phyloP scores from a whole-genome alignment of 2,888 invertebrate genomes.

The Calliphora vomitoria region DNA sequence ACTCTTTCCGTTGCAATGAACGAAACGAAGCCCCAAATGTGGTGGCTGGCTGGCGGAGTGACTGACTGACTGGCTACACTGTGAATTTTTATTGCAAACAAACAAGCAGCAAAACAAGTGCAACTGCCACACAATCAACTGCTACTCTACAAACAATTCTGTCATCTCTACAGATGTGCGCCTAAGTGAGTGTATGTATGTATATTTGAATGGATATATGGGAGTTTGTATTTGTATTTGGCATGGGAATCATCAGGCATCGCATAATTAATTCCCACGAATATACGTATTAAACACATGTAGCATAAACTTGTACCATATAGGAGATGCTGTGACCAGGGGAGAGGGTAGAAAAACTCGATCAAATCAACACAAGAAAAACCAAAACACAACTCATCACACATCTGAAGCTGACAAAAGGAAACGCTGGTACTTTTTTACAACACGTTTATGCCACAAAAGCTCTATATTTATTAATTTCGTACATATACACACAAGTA shows the following conservation, averaged over 20 bases:
- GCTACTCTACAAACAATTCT: slow-evolving; percentile 49
- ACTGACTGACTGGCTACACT: slow-evolving; percentile 53
- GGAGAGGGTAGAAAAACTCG: slow-evolving; percentile 33
- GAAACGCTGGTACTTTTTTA: slow-evolving; percentile 31
- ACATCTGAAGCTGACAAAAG: slow-evolving; percentile 3
- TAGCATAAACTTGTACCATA: slow-evolving; percentile 38
- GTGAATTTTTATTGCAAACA: slow-evolving; percentile 63
- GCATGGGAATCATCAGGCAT: slow-evolving; percentile 75
- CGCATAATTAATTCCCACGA: slow-evolving; percentile 77
- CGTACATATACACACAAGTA: too few species aligned
- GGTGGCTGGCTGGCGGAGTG: slow-evolving; percentile 52
- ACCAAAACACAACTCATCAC: slow-evolving; percentile 49
- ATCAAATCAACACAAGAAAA: slow-evolving; percentile 48
- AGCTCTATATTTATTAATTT: too few species aligned
- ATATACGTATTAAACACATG: slow-evolving; percentile 73
- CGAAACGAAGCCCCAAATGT: slow-evolving; percentile 67
- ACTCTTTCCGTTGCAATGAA: slow-evolving; percentile 30
- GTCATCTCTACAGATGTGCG: slow-evolving; percentile 47
- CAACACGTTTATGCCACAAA: background rate
- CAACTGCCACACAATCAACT: slow-evolving; percentile 60
- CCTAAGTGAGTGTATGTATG: slow-evolving; percentile 25
- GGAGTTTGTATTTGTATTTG: slow-evolving; percentile 54
- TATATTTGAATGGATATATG: slow-evolving; percentile 4
- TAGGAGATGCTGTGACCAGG: slow-evolving; percentile 14
- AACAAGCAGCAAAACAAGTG: slow-evolving; percentile 70